Base-by-base conservation (phyloP, 2,797 vertebrate genomes). In the Limnodromus scolopaceus region DNA sequence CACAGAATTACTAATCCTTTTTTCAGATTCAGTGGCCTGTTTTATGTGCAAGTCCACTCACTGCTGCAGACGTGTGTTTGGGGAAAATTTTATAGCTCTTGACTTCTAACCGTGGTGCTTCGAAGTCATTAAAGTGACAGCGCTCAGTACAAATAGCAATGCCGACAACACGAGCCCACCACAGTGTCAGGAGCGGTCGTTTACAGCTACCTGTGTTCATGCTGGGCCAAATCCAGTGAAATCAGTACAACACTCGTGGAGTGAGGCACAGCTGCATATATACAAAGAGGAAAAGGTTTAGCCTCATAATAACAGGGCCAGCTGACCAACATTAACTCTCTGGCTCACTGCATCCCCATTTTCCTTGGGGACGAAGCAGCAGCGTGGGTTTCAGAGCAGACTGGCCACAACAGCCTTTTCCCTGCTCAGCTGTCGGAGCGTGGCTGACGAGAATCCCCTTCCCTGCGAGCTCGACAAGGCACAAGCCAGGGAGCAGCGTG, bases 361-460 rank as follows among this genome's bases (percentile, higher is more conserved):
- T 53, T 43, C 51, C 80, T 27, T 6, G 1, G 34, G 55, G 39
- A 85, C 19, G 27, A 69, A 19, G 46, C 38, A 43, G 18, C 3
- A 36, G 30, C 19, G 5, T 17, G 34, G 41, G 61, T 32, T 41
- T 61, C 43, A 9, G 43, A 24, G 82, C 63, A 34, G 22, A 27
- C 5, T 45, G 53, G 34, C 41, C 54, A 28, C 70, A 20, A 1
- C 36, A 41, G 13, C n/a, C 39, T 55, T 46, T 43, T 22, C 30
- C 60, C 36, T 58, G 6, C 83, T 16, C 45, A 34, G 36, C 46
- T 30, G 25, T 4, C 5, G 0, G 2, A 58, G 43, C 0, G 0
- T 2, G 39, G 39, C 70, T 43, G 41, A 32, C 1, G 2, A n/a
- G 39, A 74, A 36, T 18, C 25, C 25, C 30, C 25, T 43, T 87